phyloP scores from a whole-genome alignment of 2,797 vertebrate species.

The Sternarchorhynchus goeldii region DNA sequence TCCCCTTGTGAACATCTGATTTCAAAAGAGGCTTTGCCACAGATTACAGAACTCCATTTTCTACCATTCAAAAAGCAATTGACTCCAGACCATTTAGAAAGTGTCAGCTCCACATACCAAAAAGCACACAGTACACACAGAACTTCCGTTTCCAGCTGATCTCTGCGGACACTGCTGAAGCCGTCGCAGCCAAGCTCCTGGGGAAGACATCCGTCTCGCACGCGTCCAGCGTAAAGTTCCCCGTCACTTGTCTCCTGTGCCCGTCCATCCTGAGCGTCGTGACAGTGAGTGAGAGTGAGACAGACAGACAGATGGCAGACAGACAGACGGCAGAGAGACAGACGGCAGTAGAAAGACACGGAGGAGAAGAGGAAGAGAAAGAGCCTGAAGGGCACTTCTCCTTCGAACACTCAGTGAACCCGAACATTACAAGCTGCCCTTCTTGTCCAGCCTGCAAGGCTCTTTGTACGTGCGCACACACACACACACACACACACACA shows the following conservation, averaged over 20 bases:
- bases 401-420: constrained; percentile 33
- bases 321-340: constrained; percentile 20
- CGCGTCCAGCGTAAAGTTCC: neutral
- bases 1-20: neutral
- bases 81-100: neutral
- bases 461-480: constrained; percentile 32
- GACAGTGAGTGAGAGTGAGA: too few species aligned
- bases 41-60: neutral
- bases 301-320: too few species aligned
- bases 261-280: neutral
- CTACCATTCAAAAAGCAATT: neutral
- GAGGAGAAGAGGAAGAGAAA: neutral
- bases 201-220: constrained; percentile 11
- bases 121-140: constrained; percentile 36
- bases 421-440: constrained; percentile 10
- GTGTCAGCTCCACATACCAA: neutral
- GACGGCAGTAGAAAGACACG: constrained; percentile 7
- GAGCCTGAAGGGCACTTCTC: constrained; percentile 17
- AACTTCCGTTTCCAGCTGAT: neutral
- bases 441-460: constrained; percentile 22
- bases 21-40: constrained; percentile 2
- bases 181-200: neutral
- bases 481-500: neutral
- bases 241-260: neutral
- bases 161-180: neutral